Percentiles rank a stretch among this genome's conserved stretches.
These are phyloP conservation scores for Spea multiplicata DNA, from an alignment of 2,113 vertebrate species.

Conservation along the genomic window DNA sequence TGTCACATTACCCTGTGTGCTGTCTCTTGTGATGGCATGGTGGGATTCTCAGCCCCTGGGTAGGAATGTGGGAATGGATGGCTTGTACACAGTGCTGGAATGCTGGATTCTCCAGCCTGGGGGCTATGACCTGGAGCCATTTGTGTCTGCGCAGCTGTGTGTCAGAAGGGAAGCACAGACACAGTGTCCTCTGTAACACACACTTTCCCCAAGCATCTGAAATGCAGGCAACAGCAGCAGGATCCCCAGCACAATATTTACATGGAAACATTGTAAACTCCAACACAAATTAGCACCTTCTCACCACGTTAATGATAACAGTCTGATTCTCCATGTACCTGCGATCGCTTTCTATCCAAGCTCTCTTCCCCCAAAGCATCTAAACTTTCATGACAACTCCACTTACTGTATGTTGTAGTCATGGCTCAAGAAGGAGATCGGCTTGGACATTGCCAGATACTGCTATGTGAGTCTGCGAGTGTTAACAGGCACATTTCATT, in stretches of 20 bases:
- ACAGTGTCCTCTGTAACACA: slow-evolving; percentile 1
- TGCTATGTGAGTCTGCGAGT: not conserved
- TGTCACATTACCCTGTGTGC: slow-evolving; percentile 7
- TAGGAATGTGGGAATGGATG: slow-evolving; percentile 55
- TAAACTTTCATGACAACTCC: not conserved
- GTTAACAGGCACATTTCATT: slow-evolving; percentile 1
- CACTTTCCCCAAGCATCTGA: not conserved
- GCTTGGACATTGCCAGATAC: not conserved
- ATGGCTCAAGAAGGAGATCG: not conserved
- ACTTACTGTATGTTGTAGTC: slow-evolving; percentile 17
- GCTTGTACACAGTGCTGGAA: slow-evolving; percentile 31
- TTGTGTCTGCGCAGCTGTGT: slow-evolving; percentile 38
- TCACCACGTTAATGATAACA: no score
- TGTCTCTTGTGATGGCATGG: not conserved
- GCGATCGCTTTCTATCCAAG: not conserved
- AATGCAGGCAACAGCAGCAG: not conserved
- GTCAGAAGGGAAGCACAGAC: slow-evolving; percentile 16
- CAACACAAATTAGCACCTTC: not conserved
- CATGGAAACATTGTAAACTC: not conserved
- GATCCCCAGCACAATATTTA: not conserved
- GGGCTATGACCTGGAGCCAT: slow-evolving; percentile 43
- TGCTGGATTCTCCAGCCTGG: slow-evolving; percentile 49
- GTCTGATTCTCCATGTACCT: not conserved
- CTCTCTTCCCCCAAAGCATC: not conserved
- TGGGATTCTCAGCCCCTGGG: slow-evolving; percentile 35